Evolutionary conservation across 2,797 vertebrate species (phyloP), one percentile per base, ranked within the genome.

Genomic region (Hypotaenidia philippensis): DNA sequence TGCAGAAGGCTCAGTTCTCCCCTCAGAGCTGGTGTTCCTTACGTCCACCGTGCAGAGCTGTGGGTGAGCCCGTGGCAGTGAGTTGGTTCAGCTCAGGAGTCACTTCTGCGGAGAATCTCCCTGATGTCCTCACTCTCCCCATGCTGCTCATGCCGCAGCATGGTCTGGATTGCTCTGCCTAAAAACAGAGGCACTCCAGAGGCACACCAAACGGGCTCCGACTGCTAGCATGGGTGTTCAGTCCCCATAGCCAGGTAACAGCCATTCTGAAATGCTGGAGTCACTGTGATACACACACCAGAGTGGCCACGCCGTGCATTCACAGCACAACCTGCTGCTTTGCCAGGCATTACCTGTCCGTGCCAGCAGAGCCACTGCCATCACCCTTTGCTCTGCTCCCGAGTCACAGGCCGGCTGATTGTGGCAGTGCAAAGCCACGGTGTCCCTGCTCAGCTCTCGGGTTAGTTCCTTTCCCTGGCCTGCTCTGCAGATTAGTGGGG

Each of bases 351-450:
- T 21, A 17, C 29, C 64, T 66, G 26, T 19, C 53, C 38, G 34
- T 11, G 44, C 25, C 12, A 25, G 23, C 47, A 32, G 29, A 72
- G 26, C 41, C 36, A 11, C 38, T 49, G 53, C 31, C 34, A 18
- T 27, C 60, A 22, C 19, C 31, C 34, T 18, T 56, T 0, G 0
- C 27, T 23, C 5, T 6, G 50, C 45, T 50, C 29, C 41, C 5
- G 9, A 23, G 22, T 16, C 21, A 13, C 25, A 49, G 50, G 9
- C 5, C 8, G 40, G 20, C 32, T 41, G 40, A 11, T 7, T 22
- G 64, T 1, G 1, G 52, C 31, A 44, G 23, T 21, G 27, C 74
- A 81, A 74, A 77, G 55, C 40, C 12, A 4, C 36, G 0, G 0
- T 27, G 13, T 76, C 59, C 27, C 20, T 38, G 41, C 52, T 52